Evolutionary conservation across 2,888 invertebrate species (phyloP).

Genomic region (Germaria angustata): DNA sequence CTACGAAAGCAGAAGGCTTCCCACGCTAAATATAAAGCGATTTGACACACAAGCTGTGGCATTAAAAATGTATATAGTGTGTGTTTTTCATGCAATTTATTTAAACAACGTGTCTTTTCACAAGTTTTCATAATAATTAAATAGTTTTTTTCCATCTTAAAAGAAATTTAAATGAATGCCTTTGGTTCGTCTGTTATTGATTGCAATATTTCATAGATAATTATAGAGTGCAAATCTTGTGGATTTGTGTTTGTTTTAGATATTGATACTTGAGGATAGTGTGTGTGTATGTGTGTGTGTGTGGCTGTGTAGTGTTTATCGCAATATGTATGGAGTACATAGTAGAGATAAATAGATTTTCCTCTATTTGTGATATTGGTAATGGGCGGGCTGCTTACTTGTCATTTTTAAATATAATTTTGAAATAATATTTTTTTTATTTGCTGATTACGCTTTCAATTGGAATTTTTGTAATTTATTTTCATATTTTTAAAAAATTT

Average conservation of each 20-base stretch:
- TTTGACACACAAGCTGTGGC: neutral
- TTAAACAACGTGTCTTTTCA: conserved; percentile 1
- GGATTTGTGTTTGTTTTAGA: neutral
- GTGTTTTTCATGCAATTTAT: conserved; percentile 3
- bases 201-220: conserved; percentile 23
- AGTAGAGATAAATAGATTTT: neutral
- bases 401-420: neutral
- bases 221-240: neutral
- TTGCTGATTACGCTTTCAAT: conserved; percentile 6
- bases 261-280: conserved; percentile 12
- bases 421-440: neutral
- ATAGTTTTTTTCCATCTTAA: neutral
- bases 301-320: too few relatives aligned
- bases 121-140: conserved; percentile 18
- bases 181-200: neutral
- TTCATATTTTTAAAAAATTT: neutral
- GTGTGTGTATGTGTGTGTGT: neutral
- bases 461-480: conserved; percentile 20
- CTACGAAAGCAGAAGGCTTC: conserved; percentile 19
- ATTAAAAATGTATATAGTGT: neutral
- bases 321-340: conserved; percentile 8
- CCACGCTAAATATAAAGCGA: conserved; percentile 22
- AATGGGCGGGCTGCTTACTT: conserved; percentile 13
- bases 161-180: neutral
- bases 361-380: neutral